Base-by-base conservation (phyloP, 2,888 invertebrate genomes). In the Melinaea menophilus region DNA sequence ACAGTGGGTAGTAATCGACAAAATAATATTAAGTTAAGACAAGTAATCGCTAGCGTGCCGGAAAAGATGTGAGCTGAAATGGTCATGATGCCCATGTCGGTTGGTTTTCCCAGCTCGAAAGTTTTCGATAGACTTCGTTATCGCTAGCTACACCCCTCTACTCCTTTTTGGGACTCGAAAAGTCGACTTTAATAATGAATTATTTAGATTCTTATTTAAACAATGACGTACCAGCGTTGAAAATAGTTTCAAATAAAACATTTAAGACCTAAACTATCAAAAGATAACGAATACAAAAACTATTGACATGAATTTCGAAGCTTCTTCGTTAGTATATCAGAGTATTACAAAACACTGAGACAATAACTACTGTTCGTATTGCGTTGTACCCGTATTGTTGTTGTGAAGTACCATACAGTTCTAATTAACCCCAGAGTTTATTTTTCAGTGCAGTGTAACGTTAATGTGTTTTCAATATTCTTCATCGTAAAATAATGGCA, bases 401-500 rank as follows among this genome's bases (percentile, higher is more conserved):
- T 57, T 45, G 56, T 62, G 31, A 37, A 41, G 59, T 62, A 45
- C 31, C 56, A 56, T 63, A 63, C 58, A 62, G 55, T 66, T 63
- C 59, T 64, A 67, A 67, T 64, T 64, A 67, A 58, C 58, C 58
- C 41, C 46, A 12, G 37, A 51, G 48, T 59, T 59, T 41, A 63
- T 48, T 64, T 66, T 63, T 61, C 62, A 61, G 56, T 62, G 54
- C 56, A 60, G 56, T 64, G 58, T 58, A 58, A 56, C 58, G 37
- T 45, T 62, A 64, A 64, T 64, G 62, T 63, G 35, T 61, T 64
- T 64, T 63, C 59, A 62, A 67, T 66, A 66, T 63, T 63, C 12
- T 41, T 41, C 48, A 62, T 60, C 55, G 56, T 45, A 45, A 64
- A 60, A 63, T 57, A 63, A 63, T 63, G 45, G 57, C 13, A 45